Evolutionary conservation across 1,140 invertebrate species (phyloP), one percentile per base, ranked within the genome.

Genomic region (Dinothrombium tinctorium): DNA sequence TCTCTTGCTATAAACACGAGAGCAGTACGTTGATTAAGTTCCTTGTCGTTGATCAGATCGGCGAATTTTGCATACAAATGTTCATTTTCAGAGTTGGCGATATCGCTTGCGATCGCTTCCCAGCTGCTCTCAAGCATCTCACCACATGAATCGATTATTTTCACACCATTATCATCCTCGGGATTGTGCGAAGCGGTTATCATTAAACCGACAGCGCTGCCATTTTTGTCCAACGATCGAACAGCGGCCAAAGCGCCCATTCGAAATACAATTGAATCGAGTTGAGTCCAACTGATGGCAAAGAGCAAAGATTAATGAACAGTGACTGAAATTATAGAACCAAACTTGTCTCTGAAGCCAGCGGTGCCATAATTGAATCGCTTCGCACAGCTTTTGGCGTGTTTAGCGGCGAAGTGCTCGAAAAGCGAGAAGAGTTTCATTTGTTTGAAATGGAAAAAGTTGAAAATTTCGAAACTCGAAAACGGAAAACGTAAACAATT

Each of bases 181-280:
- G 86, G 76, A 62, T 99, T 99, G 54, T 99, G 94, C 3, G 89
- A 96, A 0, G 94, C 94, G 15, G 94, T 99, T 49, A 99, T 90
- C 89, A 98, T 95, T 2, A 94, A 68, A 26, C 92, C 92, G 54
- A 89, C 74, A 15, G 69, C 25, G 5, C 61, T 63, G 74, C 81
- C 81, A 63, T 71, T 71, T 52, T 74, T 76, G 41, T 60, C 58
- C 50, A 76, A 69, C 3, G 86, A 84, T 37, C 86, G 63, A 8
- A 96, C 59, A n/a, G 74, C 76, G 11, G 84, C 81, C 43, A 95
- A 59, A 14, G 94, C 53, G 8, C 87, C 87, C 76, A 94, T 84
- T 39, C 87, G 65, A 55, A 80, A 92, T 51, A 89, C 69, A 2
- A 94, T 72, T 69, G 84, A 79, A 46, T 80, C 72, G 44, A 95